Evolutionary conservation across 2,797 vertebrate genomes (phyloP), one percentile per base, ranked within the genome.

Genomic region (Poeciliopsis gracilis): DNA sequence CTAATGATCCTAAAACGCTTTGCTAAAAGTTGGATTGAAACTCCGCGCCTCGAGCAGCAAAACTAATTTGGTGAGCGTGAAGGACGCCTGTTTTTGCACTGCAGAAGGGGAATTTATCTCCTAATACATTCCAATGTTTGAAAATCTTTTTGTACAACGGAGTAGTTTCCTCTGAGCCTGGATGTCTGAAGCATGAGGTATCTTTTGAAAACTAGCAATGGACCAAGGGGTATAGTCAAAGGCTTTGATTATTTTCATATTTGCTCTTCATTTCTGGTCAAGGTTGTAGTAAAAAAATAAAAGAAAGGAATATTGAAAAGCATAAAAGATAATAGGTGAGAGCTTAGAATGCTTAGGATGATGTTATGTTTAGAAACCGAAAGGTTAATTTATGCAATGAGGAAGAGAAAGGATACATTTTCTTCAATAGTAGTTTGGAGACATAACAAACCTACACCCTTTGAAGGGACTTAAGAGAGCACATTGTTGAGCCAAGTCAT

Each of bases 1-100:
- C 43, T 75, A 47, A 75, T 46, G 55, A 75, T 12, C 55, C 55
- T 61, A 20, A 51, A 36, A 73, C 33, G 15, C 33, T n/a, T 53
- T 53, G 36, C 33, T 25, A 73, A 47, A 61, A 63, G 16, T 16
- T 75, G 25, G 33, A 63, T 30, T 61, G 28, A 18, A 46, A 73
- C 46, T 38, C 0, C 9, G 23, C 9, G 18, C 33, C 46, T 43
- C n/a, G 51, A 59, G 55, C 41, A 49, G 28, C 41, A 33, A 30
- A 75, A 33, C 57, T 72, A 33, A 51, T 23, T 38, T 45, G 43
- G 28, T 57, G 45, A 10, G 28, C 13, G 20, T 61, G 13, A 45
- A 30, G 43, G n/a, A 30, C 1, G 55, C 41, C 9, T 63, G 46
- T n/a, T 76, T 67, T 67, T 67, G 36, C 30, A 33, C 59, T 9